phyloP scores from a whole-genome alignment of 2,888 invertebrate genomes.

The Sarcophaga subvicina region DNA sequence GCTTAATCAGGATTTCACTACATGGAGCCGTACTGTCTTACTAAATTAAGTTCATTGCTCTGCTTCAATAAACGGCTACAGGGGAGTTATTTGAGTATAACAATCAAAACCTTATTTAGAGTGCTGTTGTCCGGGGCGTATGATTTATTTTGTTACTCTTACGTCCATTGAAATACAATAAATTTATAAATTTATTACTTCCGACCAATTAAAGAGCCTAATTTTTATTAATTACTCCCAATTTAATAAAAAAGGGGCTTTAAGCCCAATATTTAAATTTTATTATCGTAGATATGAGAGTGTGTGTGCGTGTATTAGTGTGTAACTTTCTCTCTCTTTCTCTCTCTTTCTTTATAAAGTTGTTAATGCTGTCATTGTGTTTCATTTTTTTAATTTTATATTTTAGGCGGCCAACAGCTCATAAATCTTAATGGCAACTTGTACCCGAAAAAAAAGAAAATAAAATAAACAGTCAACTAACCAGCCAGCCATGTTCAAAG shows the following conservation, averaged over 20 bases:
- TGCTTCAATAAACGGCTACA: no score
- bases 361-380: constrained; percentile 7
- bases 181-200: not conserved
- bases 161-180: not conserved
- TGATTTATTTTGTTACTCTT: not conserved
- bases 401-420: constrained; percentile 5
- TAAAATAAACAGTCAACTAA: not conserved
- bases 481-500: not conserved
- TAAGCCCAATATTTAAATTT: not conserved
- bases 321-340: not conserved
- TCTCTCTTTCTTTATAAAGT: not conserved
- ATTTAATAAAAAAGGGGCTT: not conserved
- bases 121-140: no score
- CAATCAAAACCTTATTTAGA: no score
- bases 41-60: no score
- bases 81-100: no score
- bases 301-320: not conserved
- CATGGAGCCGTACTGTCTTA: no score
- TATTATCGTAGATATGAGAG: not conserved
- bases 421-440: constrained; percentile 50
- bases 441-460: constrained; percentile 7
- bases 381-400: not conserved
- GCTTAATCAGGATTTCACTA: no score
- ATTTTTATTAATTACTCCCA: not conserved
- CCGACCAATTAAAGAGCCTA: not conserved